Percentiles rank a stretch among this genome's conserved stretches.
These are phyloP conservation scores for Thalassophryne amazonica DNA, from an alignment of 2,797 vertebrate species.

Conservation along the genomic window DNA sequence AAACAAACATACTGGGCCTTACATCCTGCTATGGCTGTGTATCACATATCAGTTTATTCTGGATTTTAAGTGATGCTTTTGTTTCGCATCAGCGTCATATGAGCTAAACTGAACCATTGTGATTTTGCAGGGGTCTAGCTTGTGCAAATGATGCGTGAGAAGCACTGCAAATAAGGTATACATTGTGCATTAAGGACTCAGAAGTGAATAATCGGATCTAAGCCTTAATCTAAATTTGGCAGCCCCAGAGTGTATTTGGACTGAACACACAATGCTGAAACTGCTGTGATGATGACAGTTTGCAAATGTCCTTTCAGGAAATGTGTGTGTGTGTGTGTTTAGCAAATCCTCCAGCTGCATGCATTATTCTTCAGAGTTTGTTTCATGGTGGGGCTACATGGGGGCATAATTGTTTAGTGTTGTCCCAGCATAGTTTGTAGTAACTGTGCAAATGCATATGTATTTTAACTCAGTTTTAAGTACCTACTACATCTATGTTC, in stretches of 20 bases:
- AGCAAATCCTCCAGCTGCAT: no score
- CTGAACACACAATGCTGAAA: not conserved
- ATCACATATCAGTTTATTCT: not conserved
- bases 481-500: no score
- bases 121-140: not conserved
- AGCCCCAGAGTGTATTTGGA: not conserved
- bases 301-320: constrained; percentile 6
- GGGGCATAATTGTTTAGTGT: no score
- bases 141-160: not conserved
- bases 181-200: constrained; percentile 17
- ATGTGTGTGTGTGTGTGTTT: constrained; percentile 1
- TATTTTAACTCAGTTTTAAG: no score
- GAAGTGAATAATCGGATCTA: constrained; percentile 26
- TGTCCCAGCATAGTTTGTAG: no score
- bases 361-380: no score
- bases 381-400: no score
- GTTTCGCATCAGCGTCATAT: not conserved
- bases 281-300: constrained; percentile 6
- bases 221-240: constrained; percentile 6
- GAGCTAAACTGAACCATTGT: not conserved
- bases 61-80: constrained; percentile 7
- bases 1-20: constrained; percentile 2
- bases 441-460: no score
- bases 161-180: not conserved
- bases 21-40: constrained; percentile 8